phyloP scores from a whole-genome alignment of 92 coral and sea anemone genomes.

The Siderastrea radians region DNA sequence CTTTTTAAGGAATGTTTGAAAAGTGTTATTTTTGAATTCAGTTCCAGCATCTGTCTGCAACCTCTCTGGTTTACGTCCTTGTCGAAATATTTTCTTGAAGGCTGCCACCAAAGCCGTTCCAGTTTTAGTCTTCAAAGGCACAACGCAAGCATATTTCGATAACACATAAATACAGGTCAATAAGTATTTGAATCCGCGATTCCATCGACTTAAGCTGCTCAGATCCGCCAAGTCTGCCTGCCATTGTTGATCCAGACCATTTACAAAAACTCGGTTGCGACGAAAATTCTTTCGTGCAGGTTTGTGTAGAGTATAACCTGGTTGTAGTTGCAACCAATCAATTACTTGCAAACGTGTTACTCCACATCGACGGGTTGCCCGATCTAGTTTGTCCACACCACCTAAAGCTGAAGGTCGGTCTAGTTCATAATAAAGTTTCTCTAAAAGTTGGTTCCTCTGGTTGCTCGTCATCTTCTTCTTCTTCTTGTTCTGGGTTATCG shows the following conservation, averaged over 20 bases:
- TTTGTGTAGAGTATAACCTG: neutral
- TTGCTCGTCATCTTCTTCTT: neutral
- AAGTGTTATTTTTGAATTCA: constrained; percentile 40
- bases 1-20: constrained; percentile 55
- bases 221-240: neutral
- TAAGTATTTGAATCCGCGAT: constrained; percentile 4
- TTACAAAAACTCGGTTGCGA: neutral
- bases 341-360: neutral
- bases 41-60: constrained; percentile 52
- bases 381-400: constrained; percentile 6
- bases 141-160: constrained; percentile 27
- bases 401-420: constrained; percentile 11
- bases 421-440: constrained; percentile 5
- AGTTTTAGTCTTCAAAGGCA: constrained; percentile 35
- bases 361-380: neutral
- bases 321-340: too few relatives aligned
- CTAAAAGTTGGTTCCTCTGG: constrained; percentile 4
- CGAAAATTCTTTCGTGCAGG: neutral
- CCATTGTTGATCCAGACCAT: neutral
- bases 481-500: constrained; percentile 5
- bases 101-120: constrained; percentile 25
- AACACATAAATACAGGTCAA: neutral
- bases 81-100: constrained; percentile 22
- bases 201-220: neutral
- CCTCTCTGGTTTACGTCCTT: constrained; percentile 33